Evolutionary conservation across 1,140 invertebrate species (phyloP).

Genomic region (Papilio xuthus): DNA sequence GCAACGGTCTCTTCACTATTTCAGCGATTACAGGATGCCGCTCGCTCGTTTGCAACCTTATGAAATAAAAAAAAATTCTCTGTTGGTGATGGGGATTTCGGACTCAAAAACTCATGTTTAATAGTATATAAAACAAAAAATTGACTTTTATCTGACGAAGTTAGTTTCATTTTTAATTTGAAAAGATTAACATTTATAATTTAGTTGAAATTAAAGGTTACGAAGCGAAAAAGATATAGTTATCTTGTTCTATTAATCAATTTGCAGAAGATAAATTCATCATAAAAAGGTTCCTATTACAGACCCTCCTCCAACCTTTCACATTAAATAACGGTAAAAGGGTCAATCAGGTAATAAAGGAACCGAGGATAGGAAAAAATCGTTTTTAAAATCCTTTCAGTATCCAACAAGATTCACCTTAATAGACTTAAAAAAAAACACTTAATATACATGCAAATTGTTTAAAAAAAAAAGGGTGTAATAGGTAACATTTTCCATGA

Average conservation of each 20-base stretch:
- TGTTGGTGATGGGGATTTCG: too few relatives aligned
- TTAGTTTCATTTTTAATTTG: neutral
- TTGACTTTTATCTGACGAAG: too few relatives aligned
- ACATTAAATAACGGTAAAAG: constrained; percentile 19
- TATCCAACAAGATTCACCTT: neutral
- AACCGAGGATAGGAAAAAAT: neutral
- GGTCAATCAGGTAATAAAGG: constrained; percentile 27
- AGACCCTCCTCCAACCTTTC: constrained; percentile 19
- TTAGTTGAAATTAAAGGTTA: neutral
- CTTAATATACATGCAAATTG: neutral
- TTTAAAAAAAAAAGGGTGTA: neutral
- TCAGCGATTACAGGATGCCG: too few relatives aligned
- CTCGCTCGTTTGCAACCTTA: too few relatives aligned
- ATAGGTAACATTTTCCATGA: too few relatives aligned
- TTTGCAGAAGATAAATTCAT: constrained; percentile 13
- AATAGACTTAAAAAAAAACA: neutral
- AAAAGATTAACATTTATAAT: neutral
- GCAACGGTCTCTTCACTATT: too few relatives aligned
- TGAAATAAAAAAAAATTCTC: too few relatives aligned
- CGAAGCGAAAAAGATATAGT: neutral
- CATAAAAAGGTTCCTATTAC: constrained; percentile 6
- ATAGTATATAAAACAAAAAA: too few relatives aligned
- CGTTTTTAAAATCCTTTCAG: neutral
- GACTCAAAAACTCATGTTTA: too few relatives aligned
- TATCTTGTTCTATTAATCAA: neutral